Evolutionary conservation across 2,888 invertebrate genomes (phyloP).

Genomic region (Leucophenga maculata): DNA sequence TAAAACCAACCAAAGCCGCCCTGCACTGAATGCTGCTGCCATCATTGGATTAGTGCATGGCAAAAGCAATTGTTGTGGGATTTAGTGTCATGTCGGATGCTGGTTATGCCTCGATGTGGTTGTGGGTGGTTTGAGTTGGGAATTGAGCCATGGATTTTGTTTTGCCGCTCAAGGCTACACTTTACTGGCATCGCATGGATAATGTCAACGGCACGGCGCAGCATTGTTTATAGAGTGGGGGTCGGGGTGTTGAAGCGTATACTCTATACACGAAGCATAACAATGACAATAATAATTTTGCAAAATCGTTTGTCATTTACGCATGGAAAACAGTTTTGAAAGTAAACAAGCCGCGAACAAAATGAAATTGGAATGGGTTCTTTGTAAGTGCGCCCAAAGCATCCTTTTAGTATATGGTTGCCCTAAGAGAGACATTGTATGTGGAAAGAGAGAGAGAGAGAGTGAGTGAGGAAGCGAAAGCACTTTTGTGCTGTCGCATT

Average conservation of each 20-base stretch:
- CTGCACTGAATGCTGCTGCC: slow-evolving; percentile 27
- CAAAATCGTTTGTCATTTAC: slow-evolving; percentile 67
- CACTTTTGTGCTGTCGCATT: background rate
- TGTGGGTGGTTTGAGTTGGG: slow-evolving; percentile 23
- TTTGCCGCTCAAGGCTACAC: slow-evolving; percentile 32
- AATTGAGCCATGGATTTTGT: slow-evolving; percentile 47
- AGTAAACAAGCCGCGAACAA: slow-evolving; percentile 57
- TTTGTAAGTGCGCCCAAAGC: background rate
- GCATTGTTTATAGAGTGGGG: slow-evolving; percentile 36
- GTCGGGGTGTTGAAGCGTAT: slow-evolving; percentile 9
- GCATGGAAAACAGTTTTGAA: slow-evolving; percentile 67
- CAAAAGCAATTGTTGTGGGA: slow-evolving; percentile 63
- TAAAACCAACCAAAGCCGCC: background rate
- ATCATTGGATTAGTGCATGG: slow-evolving; percentile 57
- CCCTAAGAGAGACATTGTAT: no score
- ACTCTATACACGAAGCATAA: slow-evolving; percentile 51
- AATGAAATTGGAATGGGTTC: background rate
- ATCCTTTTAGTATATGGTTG: background rate
- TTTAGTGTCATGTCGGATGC: slow-evolving; percentile 44
- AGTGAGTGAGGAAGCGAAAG: background rate
- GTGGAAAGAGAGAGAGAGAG: no score
- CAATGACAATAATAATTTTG: slow-evolving; percentile 66
- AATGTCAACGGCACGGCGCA: slow-evolving; percentile 56
- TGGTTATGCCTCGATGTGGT: slow-evolving; percentile 43
- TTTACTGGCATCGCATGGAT: slow-evolving; percentile 60